Evolutionary conservation across 2,113 vertebrate species (phyloP).

Genomic region (Dissostichus mawsoni): DNA sequence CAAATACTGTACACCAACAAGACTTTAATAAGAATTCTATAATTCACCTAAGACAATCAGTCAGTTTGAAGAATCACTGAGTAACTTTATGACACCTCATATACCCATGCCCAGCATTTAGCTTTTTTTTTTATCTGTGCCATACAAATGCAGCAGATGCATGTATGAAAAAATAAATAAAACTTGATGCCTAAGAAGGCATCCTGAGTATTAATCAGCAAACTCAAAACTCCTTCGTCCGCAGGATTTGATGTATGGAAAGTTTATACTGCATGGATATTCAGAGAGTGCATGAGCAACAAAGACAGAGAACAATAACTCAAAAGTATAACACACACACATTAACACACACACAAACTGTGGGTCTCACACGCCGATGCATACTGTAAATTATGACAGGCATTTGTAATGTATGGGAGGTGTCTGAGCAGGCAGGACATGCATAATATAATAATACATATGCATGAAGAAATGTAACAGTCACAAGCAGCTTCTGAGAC

Average conservation of each 20-base stretch:
- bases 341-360: background rate
- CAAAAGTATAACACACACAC: slow-evolving; percentile 6
- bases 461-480: slow-evolving; percentile 27
- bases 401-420: slow-evolving; percentile 26
- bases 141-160: background rate
- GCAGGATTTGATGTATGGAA: slow-evolving; percentile 20
- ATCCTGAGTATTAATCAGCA: slow-evolving; percentile 18
- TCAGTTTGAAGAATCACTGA: background rate
- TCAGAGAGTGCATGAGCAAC: slow-evolving; percentile 17
- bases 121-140: background rate
- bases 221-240: background rate
- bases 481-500: background rate
- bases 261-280: slow-evolving; percentile 35
- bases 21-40: background rate
- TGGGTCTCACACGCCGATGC: slow-evolving; percentile 1
- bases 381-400: slow-evolving; percentile 30
- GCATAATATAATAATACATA: slow-evolving; percentile 33
- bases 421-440: slow-evolving; percentile 19
- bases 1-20: background rate
- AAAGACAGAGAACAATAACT: slow-evolving; percentile 34
- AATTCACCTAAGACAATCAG: background rate
- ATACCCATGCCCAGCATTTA: background rate
- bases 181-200: background rate
- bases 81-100: background rate
- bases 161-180: background rate